Base-by-base conservation (phyloP, 2,888 invertebrate species). In the Thecocarcelia acutangulata region DNA sequence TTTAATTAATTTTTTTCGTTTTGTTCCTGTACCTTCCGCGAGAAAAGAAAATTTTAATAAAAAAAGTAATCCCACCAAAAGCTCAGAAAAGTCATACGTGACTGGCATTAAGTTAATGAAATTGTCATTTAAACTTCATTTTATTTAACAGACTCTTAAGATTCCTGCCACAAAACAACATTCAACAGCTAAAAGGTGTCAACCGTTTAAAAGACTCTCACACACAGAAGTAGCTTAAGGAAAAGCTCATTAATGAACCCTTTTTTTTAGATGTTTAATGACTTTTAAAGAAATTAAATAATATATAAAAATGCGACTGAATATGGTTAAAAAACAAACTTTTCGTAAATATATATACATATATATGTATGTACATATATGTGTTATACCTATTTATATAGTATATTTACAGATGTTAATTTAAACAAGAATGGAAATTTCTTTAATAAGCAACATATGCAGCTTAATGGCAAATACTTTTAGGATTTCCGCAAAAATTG, bases 61-160 rank as follows among this genome's bases (percentile, higher is more conserved):
- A 8, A 15, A 33, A 50, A 12, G 70, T 82, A 78, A 82, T 78
- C 77, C 77, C 78, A 54, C 52, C 37, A 54, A 68, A 76, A 54
- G 46, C 61, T 48, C 33, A 15, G 66, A 52, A 82, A 46, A 56
- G 8, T 8, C 78, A 82, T 82, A 82, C 82, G 78, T 82, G 82
- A 82, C 82, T 78, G 48, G 82, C 78, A 82, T 82, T 82, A 59
- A 58, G 64, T 74, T 82, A 82, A 82, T 82, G 74, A 82, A 82
- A 82, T 78, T 82, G 82, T 82, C 78, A 79, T 79, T 79, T 59
- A 79, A 72, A 79, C 24, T 59, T 58, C 15, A 70, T 64, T 78
- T 78, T n/a, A 50, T 68, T 68, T 28, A 69, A 58, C 54, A 69
- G 40, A 68, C 59, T 59, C 40, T 61, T 48, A 63, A 74, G 72